Evolutionary conservation across 2,797 vertebrate genomes (phyloP), one percentile per base, ranked within the genome.

Genomic region (Amblyopsis hoosieri): DNA sequence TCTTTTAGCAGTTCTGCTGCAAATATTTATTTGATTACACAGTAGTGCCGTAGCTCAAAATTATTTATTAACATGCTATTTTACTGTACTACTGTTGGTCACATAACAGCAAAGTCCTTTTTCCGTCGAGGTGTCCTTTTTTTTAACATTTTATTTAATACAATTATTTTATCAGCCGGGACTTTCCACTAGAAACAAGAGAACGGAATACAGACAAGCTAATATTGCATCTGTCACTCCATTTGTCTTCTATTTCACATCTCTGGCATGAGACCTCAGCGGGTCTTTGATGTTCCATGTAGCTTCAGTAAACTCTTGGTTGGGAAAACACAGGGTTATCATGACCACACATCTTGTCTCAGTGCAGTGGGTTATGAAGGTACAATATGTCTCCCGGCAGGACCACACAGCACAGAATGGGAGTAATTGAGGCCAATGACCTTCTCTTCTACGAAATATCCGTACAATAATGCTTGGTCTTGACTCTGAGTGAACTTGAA

Each of bases 211-310:
- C n/a, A 66, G 53, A 68, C n/a, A 19, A 33, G 15, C 45, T 49
- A 75, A 33, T 57, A 71, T 73, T 78, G 33, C 51, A 19, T 54
- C 52, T 56, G 15, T 33, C 45, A 15, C 59, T 79, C 60, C 42
- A 58, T 68, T 15, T 14, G 45, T 50, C 46, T 72, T 13, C 37
- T 14, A 58, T 70, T 14, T 78, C 66, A 75, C 46, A 57, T 57
- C 57, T 59, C 75, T 72, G 66, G 68, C 69, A 60, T n/a, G 3
- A 4, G 67, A 51, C 12, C 54, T 23, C 17, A 33, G 66, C 2
- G 15, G 3, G 8, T 3, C 45, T 85, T 81, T 86, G 71, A 82
- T 80, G 53, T 72, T 48, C 33, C 14, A 7, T 14, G 64, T 63
- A 59, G 48, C 60, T 52, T 62, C 60, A 64, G 76, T 54, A 71